Percentiles rank a stretch among this genome's conserved stretches.
Evolutionary conservation across 30 jellyfish, hydroid and myxozoan genomes (phyloP).

Genomic region (Aurelia sp.): DNA sequence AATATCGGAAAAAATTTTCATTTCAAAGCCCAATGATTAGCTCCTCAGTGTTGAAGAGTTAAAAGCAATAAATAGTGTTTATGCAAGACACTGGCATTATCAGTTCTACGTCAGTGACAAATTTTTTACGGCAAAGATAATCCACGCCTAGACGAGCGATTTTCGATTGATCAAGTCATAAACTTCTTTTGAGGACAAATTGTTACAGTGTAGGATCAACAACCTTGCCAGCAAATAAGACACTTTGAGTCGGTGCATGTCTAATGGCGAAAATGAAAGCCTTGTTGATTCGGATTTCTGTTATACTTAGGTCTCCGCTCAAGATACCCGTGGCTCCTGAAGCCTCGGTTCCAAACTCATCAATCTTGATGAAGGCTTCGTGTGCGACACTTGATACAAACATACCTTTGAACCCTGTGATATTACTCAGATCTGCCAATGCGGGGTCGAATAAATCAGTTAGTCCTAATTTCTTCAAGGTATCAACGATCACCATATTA

Average conservation of each 20-base stretch:
- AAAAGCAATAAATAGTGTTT: no score
- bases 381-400: conserved; percentile 72
- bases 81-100: no score
- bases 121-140: no score
- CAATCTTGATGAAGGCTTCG: conserved; percentile 79
- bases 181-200: background rate
- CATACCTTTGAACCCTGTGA: conserved; percentile 72
- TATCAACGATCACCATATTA: conserved; percentile 18
- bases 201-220: conserved; percentile 58
- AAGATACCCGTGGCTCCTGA: conserved; percentile 76
- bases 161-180: no score
- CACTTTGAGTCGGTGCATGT: conserved; percentile 42
- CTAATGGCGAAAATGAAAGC: conserved; percentile 80
- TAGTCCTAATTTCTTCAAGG: conserved; percentile 63
- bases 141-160: no score
- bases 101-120: no score
- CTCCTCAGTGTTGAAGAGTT: no score
- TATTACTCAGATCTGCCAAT: conserved; percentile 71
- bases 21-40: no score
- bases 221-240: conserved; percentile 76
- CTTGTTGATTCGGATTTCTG: conserved; percentile 65
- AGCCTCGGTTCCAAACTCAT: conserved; percentile 92
- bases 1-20: no score
- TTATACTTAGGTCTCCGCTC: conserved; percentile 16
- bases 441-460: conserved; percentile 64